phyloP scores from a whole-genome alignment of 2,888 invertebrate species.

The Volucella inanis region DNA sequence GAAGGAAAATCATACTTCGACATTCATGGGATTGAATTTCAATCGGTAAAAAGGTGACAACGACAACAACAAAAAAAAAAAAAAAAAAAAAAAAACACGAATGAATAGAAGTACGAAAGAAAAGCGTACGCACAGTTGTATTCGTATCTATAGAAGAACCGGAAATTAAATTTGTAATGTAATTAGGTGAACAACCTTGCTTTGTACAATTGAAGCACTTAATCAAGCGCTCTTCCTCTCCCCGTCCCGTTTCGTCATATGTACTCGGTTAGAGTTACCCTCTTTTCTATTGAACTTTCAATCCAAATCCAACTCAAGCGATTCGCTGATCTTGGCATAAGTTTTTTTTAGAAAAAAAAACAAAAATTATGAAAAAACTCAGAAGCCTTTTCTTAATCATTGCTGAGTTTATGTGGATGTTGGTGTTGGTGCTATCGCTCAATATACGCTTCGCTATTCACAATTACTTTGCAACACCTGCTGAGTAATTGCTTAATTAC shows the following conservation, averaged over 20 bases:
- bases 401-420: background rate
- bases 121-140: slow-evolving; percentile 6
- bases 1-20: too few species aligned
- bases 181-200: slow-evolving; percentile 41
- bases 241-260: background rate
- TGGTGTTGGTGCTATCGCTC: slow-evolving; percentile 5
- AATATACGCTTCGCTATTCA: slow-evolving; percentile 35
- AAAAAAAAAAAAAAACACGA: slow-evolving; percentile 4
- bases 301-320: slow-evolving; percentile 30
- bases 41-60: background rate
- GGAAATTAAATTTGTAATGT: slow-evolving; percentile 66
- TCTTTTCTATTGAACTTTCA: slow-evolving; percentile 7
- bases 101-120: background rate
- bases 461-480: slow-evolving; percentile 63
- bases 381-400: background rate
- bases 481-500: slow-evolving; percentile 73
- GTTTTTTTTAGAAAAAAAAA: background rate
- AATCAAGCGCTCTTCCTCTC: slow-evolving; percentile 46
- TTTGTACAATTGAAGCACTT: slow-evolving; percentile 54
- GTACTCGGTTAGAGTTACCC: background rate
- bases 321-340: slow-evolving; percentile 67
- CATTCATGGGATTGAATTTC: slow-evolving; percentile 11
- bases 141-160: slow-evolving; percentile 40
- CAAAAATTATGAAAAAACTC: background rate
- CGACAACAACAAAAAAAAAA: slow-evolving; percentile 8